A percentile compares a stretch with the other conserved stretches of the same genome.
Evolutionary conservation across 2,888 invertebrate species (phyloP).

Genomic region (Erebia epiphron): DNA sequence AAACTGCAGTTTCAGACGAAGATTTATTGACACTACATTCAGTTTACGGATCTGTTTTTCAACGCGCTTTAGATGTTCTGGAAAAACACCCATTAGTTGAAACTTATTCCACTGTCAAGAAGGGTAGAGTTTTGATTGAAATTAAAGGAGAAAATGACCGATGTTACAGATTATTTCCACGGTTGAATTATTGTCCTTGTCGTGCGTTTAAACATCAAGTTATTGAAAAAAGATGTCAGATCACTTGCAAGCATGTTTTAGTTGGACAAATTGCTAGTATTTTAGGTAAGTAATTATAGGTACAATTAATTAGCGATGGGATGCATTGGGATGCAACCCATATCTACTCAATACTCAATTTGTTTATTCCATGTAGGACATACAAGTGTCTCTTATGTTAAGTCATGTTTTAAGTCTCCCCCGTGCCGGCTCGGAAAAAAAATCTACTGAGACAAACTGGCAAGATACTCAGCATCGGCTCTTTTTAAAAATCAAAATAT

Average conservation of each 20-base stretch:
- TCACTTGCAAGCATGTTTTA: constrained; percentile 87
- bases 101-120: constrained; percentile 70
- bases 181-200: constrained; percentile 87
- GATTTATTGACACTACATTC: constrained; percentile 81
- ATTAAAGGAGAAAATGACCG: constrained; percentile 79
- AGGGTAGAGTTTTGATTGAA: constrained; percentile 79
- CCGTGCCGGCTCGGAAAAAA: too few species aligned
- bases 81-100: constrained; percentile 80
- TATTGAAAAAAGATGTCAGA: constrained; percentile 70
- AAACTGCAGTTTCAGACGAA: constrained; percentile 80
- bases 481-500: too few species aligned
- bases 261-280: constrained; percentile 84
- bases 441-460: too few species aligned
- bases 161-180: constrained; percentile 84
- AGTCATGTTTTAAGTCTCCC: too few species aligned
- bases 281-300: constrained; percentile 44
- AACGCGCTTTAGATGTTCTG: constrained; percentile 84
- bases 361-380: too few species aligned
- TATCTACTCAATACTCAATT: too few species aligned
- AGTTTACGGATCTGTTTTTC: constrained; percentile 82
- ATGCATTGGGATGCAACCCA: too few species aligned
- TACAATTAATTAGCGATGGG: background rate
- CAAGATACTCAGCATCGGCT: too few species aligned
- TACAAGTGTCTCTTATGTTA: too few species aligned
- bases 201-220: constrained; percentile 84